Base-by-base conservation (phyloP, 2,113 vertebrate genomes). In the Protobothrops mucrosquamatus region DNA sequence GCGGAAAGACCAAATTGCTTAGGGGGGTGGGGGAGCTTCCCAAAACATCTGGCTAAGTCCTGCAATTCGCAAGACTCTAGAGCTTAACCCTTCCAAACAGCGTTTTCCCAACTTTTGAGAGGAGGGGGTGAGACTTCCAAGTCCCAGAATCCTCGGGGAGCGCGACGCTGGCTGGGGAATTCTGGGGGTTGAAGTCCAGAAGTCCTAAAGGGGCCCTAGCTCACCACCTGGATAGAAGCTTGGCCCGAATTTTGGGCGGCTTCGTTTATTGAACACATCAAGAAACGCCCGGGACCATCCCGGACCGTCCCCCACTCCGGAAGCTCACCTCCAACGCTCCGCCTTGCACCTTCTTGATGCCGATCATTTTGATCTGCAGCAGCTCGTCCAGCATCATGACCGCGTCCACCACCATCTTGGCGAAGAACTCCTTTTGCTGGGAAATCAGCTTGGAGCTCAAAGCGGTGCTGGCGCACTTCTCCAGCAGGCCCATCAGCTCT, bases 321-420 rank as follows among this genome's bases (percentile, higher is more conserved):
- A 3, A 3, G 93, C 98, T 96, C 52, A 99, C 99, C 98, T 99
- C 99, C 2, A 99, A 96, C 52, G 97, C 99, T 54, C 99, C 99
- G 92, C 99, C 99, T 92, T 99, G 99, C 43, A 99, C 99, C 95
- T 99, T 99, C 98, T 99, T 99, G 93, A 99, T 99, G 43, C 99
- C 99, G 1, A 99, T 99, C 99, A 99, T 99, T 95, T 99, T 99
- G 94, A 99, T 98, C 57, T 98, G 98, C 95, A 99, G 95, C 96
- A 99, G 96, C 7, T 99, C 99, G 0, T 99, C 99, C 22, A 99
- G 96, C 97, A 98, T 98, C 98, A 98, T 98, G 93, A 99, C 99
- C 0, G 99, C 99, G 0, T 99, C 99, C n/a, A 99, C 99, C 43
- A 99, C 99, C 98, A 99, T 99, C 95, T 97, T 98, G 92, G 99